phyloP scores from a whole-genome alignment of 1,140 invertebrate genomes.

The Agrilus planipennis region DNA sequence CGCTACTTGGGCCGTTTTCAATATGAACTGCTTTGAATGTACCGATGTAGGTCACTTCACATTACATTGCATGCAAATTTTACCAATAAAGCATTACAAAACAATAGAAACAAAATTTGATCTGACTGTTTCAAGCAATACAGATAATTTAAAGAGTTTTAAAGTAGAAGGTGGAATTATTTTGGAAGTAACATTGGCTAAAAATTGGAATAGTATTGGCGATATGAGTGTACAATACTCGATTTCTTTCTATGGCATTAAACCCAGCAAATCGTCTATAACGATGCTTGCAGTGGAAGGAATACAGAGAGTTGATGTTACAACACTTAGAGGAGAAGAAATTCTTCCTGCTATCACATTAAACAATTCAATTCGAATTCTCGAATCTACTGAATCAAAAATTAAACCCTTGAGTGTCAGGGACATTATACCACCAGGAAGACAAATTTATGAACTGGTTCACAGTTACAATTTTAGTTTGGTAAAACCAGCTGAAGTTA shows the following conservation, averaged over 20 bases:
- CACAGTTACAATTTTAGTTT: constrained; percentile 79
- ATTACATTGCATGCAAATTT: constrained; percentile 71
- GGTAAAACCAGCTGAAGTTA: constrained; percentile 70
- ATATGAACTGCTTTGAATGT: constrained; percentile 42
- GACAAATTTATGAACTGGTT: constrained; percentile 83
- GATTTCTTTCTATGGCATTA: constrained; percentile 71
- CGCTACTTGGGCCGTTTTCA: constrained; percentile 68
- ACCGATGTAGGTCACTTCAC: constrained; percentile 64
- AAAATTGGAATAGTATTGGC: constrained; percentile 88
- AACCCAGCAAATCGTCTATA: constrained; percentile 49
- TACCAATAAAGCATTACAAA: constrained; percentile 64
- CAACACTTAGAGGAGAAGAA: constrained; percentile 66
- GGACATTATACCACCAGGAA: constrained; percentile 72
- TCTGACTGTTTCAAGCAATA: constrained; percentile 52
- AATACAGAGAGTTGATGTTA: constrained; percentile 59
- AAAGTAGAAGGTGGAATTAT: constrained; percentile 53
- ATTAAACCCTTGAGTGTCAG: constrained; percentile 59
- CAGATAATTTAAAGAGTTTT: constrained; percentile 50
- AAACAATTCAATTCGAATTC: constrained; percentile 65
- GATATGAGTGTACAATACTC: constrained; percentile 61
- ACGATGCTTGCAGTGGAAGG: constrained; percentile 67
- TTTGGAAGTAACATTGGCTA: constrained; percentile 78
- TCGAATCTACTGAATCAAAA: constrained; percentile 67
- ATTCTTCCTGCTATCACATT: constrained; percentile 60
- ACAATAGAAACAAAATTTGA: constrained; percentile 74